Conservation (phyloP, 2,888 invertebrate genomes). For the Nebria salina region DNA sequence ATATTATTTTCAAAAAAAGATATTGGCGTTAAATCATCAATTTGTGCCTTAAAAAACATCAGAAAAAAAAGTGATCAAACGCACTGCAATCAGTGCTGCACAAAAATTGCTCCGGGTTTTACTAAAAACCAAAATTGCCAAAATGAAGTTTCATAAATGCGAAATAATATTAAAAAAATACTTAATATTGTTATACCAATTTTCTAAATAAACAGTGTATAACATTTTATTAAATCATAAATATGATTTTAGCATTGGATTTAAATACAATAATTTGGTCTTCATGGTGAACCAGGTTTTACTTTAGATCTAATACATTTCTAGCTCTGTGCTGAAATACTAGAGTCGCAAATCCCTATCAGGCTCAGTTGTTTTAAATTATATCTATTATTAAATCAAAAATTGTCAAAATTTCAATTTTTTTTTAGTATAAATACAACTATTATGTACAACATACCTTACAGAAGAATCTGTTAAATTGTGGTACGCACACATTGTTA, state of each 20-base stretch:
- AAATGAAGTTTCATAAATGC: background rate
- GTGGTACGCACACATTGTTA: too few relatives aligned
- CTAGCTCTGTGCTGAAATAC: background rate
- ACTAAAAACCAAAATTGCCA: background rate
- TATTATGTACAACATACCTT: background rate
- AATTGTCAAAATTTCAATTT: background rate
- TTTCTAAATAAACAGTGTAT: background rate
- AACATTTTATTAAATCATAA: background rate
- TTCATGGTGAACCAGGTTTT: background rate
- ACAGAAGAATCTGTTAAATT: too few relatives aligned
- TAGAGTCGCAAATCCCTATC: background rate
- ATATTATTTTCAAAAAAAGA: background rate
- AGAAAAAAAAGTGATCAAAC: background rate
- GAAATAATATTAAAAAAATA: background rate
- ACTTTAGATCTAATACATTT: background rate
- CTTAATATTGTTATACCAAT: too few relatives aligned
- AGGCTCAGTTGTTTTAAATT: background rate
- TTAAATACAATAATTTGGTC: background rate
- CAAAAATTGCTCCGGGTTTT: background rate
- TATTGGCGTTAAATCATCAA: background rate
- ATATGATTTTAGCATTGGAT: background rate
- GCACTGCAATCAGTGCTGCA: background rate
- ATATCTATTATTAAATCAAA: background rate
- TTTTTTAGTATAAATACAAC: background rate
- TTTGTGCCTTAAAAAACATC: background rate